These are phyloP conservation scores for Protonemura montana DNA, from an alignment of 2,888 invertebrate species.

Conservation along the genomic window DNA sequence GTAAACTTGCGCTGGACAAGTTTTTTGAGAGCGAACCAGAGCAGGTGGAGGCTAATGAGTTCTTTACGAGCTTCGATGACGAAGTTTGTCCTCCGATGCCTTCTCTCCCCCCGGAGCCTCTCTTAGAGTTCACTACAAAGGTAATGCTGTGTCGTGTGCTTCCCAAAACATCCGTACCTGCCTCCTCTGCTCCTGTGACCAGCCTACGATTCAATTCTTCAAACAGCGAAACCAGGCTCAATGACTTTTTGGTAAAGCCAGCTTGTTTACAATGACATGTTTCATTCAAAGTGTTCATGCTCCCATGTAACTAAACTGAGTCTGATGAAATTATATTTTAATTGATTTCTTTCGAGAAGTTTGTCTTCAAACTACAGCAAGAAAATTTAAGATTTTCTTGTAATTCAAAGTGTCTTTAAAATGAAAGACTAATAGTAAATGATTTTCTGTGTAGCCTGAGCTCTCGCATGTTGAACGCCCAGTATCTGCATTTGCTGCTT, in stretches of 20 bases:
- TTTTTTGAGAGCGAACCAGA: conserved; percentile 65
- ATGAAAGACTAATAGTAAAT: not conserved
- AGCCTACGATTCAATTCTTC: too few species aligned
- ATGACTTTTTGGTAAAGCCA: too few species aligned
- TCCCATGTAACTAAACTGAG: too few species aligned
- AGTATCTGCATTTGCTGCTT: not conserved
- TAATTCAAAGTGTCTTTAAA: too few species aligned
- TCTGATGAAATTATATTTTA: too few species aligned
- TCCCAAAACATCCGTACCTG: not conserved
- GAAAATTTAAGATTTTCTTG: too few species aligned
- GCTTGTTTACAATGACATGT: too few species aligned
- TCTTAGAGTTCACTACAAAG: not conserved
- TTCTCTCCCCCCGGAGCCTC: not conserved
- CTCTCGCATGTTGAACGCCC: not conserved
- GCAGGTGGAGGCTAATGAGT: conserved; percentile 56
- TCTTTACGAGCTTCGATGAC: conserved; percentile 36
- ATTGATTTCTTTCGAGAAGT: too few species aligned
- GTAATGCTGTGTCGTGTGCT: not conserved
- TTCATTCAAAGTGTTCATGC: too few species aligned
- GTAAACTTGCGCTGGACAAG: conserved; percentile 62
- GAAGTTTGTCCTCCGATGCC: not conserved
- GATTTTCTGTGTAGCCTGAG: not conserved
- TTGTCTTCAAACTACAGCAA: too few species aligned
- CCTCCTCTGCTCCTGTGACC: too few species aligned
- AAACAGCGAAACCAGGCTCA: too few species aligned